Conservation (phyloP, 2,113 vertebrate genomes). For the Cyanocitta stelleri region DNA sequence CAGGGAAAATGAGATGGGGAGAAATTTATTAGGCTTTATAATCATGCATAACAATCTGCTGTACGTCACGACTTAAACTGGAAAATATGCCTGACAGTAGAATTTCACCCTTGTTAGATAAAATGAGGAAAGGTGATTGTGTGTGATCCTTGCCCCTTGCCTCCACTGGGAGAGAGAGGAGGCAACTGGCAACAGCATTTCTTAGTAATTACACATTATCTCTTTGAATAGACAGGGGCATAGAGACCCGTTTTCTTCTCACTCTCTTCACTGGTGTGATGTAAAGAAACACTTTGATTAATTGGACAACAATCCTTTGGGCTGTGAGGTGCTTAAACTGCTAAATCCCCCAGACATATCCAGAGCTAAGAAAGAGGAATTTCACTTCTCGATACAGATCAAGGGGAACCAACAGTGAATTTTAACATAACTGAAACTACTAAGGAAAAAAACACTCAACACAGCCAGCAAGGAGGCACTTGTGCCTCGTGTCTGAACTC, state of each 20-base stretch:
- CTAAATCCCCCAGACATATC: neutral
- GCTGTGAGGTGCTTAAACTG: neutral
- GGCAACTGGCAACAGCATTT: neutral
- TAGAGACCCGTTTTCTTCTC: neutral
- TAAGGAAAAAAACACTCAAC: neutral
- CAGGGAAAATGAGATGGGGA: neutral
- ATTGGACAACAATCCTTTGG: neutral
- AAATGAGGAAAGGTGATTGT: constrained; percentile 37
- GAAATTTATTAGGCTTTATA: constrained; percentile 36
- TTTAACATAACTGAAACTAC: neutral
- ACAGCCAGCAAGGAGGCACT: accelerated
- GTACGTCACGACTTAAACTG: neutral
- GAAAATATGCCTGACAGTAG: constrained; percentile 41
- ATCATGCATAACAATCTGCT: constrained; percentile 32
- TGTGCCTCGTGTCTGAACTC: neutral
- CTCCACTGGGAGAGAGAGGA: neutral
- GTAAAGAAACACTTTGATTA: neutral
- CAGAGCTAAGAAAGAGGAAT: neutral
- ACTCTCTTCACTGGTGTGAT: neutral
- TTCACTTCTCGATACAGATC: neutral
- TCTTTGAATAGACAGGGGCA: neutral
- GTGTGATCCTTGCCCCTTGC: neutral
- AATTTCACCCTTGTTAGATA: constrained; percentile 53
- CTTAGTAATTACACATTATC: constrained; percentile 14
- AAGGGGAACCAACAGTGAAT: neutral